phyloP scores from a whole-genome alignment of 2,797 vertebrate genomes.

The Myotis vivesi region DNA sequence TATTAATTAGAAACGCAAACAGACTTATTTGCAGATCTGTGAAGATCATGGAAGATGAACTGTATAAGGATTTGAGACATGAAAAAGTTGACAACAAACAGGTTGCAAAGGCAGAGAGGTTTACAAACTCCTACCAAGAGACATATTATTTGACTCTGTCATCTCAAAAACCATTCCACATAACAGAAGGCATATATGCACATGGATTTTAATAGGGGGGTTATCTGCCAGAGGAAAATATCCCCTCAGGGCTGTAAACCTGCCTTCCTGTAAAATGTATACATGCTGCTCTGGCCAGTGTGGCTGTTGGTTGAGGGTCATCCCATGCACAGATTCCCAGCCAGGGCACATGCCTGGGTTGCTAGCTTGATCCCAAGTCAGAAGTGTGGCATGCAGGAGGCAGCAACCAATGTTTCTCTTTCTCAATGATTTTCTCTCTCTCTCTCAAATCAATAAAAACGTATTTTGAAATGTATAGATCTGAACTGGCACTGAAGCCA shows the following conservation, averaged over 20 bases:
- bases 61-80: not conserved
- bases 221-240: not conserved
- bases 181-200: not conserved
- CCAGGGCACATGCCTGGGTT: too few species aligned
- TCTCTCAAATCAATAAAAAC: too few species aligned
- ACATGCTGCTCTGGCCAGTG: too few species aligned
- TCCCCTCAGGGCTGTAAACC: not conserved
- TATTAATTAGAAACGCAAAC: not conserved
- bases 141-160: not conserved
- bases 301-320: too few species aligned
- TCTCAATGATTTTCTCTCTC: too few species aligned
- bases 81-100: not conserved
- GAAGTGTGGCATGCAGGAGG: too few species aligned
- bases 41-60: not conserved
- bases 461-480: not conserved
- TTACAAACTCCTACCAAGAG: not conserved
- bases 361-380: too few species aligned
- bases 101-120: not conserved
- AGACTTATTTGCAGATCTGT: not conserved
- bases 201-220: not conserved
- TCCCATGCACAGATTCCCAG: too few species aligned
- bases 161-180: not conserved
- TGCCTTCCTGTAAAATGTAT: not conserved
- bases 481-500: not conserved
- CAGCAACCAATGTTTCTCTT: too few species aligned